Conservation (phyloP, 2,888 invertebrate species). For the Lamproptera curius region DNA sequence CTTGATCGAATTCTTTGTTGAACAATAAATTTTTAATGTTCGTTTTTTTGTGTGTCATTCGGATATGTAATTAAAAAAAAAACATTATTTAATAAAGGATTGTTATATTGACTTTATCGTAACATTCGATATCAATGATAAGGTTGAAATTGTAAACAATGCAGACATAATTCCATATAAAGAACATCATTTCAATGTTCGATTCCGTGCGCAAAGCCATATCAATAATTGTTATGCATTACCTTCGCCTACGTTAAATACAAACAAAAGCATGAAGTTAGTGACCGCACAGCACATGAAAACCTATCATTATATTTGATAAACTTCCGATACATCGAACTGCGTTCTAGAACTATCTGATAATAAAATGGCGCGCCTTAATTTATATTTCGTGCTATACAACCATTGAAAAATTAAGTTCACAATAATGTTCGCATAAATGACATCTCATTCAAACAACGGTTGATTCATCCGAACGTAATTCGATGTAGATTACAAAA, state of each 20-base stretch:
- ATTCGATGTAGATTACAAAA: slow-evolving; percentile 4
- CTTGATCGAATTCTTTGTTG: too few relatives aligned
- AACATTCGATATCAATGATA: not conserved
- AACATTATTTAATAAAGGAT: too few relatives aligned
- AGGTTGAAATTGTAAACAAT: not conserved
- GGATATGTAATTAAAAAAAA: too few relatives aligned
- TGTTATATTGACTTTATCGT: too few relatives aligned
- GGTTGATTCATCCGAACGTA: slow-evolving; percentile 11
- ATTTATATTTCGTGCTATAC: too few relatives aligned
- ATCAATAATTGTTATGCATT: slow-evolving; percentile 12
- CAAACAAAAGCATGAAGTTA: slow-evolving; percentile 11
- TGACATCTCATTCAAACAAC: too few relatives aligned
- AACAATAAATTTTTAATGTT: too few relatives aligned
- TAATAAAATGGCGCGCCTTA: not conserved
- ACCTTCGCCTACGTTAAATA: not conserved
- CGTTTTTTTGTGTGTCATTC: too few relatives aligned
- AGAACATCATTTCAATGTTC: not conserved
- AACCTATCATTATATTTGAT: slow-evolving; percentile 11
- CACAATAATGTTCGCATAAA: too few relatives aligned
- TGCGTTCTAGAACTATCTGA: not conserved
- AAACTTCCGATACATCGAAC: slow-evolving; percentile 7
- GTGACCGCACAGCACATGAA: not conserved
- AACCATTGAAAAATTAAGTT: too few relatives aligned
- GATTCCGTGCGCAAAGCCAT: slow-evolving; percentile 7
- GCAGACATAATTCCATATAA: not conserved